Conservation (phyloP, 2,888 invertebrate species). For the Marronus borbonicus region DNA sequence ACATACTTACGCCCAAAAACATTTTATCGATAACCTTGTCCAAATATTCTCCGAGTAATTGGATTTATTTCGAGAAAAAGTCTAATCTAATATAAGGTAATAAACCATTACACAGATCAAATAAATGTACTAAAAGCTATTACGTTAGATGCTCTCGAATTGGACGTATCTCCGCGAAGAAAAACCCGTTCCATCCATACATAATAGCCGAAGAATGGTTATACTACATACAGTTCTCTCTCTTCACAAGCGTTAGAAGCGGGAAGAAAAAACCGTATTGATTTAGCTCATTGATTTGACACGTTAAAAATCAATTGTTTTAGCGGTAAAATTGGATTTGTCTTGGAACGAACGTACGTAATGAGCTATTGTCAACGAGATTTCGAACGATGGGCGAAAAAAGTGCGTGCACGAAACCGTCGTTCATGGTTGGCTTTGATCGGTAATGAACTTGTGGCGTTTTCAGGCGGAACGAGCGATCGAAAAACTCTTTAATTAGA, state of each 20-base stretch:
- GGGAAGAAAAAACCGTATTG: slow-evolving; percentile 57
- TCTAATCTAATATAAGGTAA: too few relatives aligned
- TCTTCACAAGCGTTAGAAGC: background rate
- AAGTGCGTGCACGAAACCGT: slow-evolving; percentile 48
- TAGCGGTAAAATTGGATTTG: slow-evolving; percentile 66
- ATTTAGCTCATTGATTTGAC: slow-evolving; percentile 67
- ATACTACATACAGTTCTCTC: background rate
- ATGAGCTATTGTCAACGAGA: slow-evolving; percentile 66
- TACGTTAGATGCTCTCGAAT: too few relatives aligned
- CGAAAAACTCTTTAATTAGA: slow-evolving; percentile 68
- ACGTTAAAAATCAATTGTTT: slow-evolving; percentile 67
- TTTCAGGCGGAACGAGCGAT: slow-evolving; percentile 65
- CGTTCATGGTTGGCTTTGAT: slow-evolving; percentile 63
- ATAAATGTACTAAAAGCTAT: too few relatives aligned
- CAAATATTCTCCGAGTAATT: too few relatives aligned
- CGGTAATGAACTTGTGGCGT: slow-evolving; percentile 67
- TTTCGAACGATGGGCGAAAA: slow-evolving; percentile 52
- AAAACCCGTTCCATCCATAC: too few relatives aligned
- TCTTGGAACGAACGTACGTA: slow-evolving; percentile 62
- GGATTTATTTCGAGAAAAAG: too few relatives aligned
- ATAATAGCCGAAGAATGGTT: too few relatives aligned
- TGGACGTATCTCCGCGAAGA: too few relatives aligned
- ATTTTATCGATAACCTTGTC: too few relatives aligned
- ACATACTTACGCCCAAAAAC: too few relatives aligned
- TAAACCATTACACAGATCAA: too few relatives aligned